Percentiles rank a stretch among this genome's conserved stretches.
Conservation (phyloP, 1,140 invertebrate genomes). For the Diorhabda sublineata region DNA sequence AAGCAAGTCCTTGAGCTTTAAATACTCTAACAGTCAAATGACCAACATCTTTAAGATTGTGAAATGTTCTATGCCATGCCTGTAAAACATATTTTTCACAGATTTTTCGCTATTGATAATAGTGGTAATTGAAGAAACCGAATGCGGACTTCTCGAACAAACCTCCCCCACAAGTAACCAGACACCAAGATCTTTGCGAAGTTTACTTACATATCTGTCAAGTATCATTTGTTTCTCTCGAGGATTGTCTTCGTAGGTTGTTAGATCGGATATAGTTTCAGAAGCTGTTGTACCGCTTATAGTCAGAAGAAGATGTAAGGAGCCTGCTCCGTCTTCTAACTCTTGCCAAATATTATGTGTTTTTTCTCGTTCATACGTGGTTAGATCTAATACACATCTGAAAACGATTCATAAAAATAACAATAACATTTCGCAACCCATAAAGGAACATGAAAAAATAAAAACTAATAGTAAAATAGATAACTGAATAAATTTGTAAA, state of each 20-base stretch:
- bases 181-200: neutral
- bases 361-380: constrained; percentile 78
- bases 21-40: constrained; percentile 87
- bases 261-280: constrained; percentile 87
- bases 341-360: constrained; percentile 87
- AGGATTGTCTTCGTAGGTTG: constrained; percentile 76
- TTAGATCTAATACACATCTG: constrained; percentile 84
- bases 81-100: constrained; percentile 39
- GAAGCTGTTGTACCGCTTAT: constrained; percentile 91
- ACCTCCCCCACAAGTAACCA: no score
- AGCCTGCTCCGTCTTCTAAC: constrained; percentile 85
- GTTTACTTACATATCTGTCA: constrained; percentile 72
- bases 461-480: neutral
- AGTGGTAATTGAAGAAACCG: no score
- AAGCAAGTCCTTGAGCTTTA: constrained; percentile 81
- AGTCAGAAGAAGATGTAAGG: constrained; percentile 84
- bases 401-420: constrained; percentile 16
- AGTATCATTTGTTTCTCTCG: constrained; percentile 61
- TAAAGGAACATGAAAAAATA: no score
- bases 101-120: neutral
- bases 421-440: no score
- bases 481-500: neutral
- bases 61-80: constrained; percentile 64
- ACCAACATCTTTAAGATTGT: constrained; percentile 79
- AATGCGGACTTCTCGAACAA: no score